phyloP scores from a whole-genome alignment of 2,797 vertebrate species.

The Phoebastria nigripes region DNA sequence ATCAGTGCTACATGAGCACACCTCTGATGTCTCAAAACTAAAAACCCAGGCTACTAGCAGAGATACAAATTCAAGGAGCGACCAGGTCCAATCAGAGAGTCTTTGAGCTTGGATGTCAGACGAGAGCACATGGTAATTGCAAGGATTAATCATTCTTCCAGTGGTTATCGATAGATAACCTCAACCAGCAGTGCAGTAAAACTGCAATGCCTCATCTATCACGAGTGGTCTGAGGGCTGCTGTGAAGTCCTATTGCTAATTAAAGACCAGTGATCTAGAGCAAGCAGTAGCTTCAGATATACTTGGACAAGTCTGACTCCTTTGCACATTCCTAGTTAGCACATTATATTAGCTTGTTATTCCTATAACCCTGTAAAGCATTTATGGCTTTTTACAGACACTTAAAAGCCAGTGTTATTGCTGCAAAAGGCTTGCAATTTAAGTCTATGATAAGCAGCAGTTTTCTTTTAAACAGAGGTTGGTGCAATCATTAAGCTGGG shows the following conservation, averaged over 20 bases:
- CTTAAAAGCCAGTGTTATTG: background rate
- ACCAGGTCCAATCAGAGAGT: background rate
- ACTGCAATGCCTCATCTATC: constrained; percentile 10
- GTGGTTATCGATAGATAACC: background rate
- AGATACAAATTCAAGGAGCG: background rate
- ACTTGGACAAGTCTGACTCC: background rate
- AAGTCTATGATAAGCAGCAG: constrained; percentile 24
- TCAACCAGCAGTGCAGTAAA: constrained; percentile 17
- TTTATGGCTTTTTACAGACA: constrained; percentile 24
- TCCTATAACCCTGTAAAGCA: constrained; percentile 17
- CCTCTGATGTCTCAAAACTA: background rate
- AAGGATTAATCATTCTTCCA: constrained; percentile 33
- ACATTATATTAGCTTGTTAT: background rate
- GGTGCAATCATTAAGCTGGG: constrained; percentile 7
- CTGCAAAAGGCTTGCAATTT: constrained; percentile 32
- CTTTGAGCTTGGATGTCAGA: constrained; percentile 14
- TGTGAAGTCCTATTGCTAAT: background rate
- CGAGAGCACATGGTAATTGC: constrained; percentile 3
- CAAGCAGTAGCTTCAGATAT: background rate
- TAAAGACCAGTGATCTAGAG: constrained; percentile 13
- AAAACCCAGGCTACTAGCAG: background rate
- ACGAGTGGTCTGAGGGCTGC: background rate
- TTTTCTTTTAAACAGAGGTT: constrained; percentile 9
- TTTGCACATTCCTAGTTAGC: constrained; percentile 15
- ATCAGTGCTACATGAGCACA: background rate